A percentile compares a stretch with the other conserved stretches of the same genome.
Evolutionary conservation across 1,140 invertebrate species (phyloP).

Genomic region (Gyrodactylus bullatarudis): DNA sequence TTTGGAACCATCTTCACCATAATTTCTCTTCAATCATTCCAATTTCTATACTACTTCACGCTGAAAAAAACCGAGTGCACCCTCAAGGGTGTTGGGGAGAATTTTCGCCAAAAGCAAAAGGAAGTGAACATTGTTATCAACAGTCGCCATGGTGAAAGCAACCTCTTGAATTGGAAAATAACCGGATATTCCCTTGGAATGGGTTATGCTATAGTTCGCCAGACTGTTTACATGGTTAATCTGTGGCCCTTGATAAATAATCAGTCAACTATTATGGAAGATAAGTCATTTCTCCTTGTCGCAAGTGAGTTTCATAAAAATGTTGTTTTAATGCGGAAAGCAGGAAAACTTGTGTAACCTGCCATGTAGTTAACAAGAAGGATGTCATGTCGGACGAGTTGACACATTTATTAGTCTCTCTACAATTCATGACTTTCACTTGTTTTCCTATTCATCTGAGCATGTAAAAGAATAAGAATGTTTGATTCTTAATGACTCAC

Average conservation of each 20-base stretch:
- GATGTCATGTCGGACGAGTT: too few relatives aligned
- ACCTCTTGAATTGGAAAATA: background rate
- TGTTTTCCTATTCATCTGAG: too few relatives aligned
- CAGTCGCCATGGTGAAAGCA: background rate
- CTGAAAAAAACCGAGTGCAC: too few relatives aligned
- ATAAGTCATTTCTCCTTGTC: background rate
- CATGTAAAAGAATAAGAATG: too few relatives aligned
- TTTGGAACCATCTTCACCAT: background rate
- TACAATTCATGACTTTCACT: too few relatives aligned
- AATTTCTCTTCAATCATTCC: background rate
- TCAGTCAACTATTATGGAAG: background rate
- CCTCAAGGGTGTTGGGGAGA: too few relatives aligned
- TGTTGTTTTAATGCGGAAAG: background rate
- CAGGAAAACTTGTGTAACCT: background rate
- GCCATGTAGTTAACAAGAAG: too few relatives aligned
- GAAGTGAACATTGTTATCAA: background rate
- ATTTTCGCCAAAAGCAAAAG: too few relatives aligned
- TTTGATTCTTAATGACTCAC: too few relatives aligned
- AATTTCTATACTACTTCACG: background rate
- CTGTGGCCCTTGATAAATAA: background rate
- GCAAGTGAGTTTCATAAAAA: background rate
- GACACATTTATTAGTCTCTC: too few relatives aligned
- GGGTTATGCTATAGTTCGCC: background rate
- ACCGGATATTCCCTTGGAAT: background rate
- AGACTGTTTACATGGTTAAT: background rate